Base-by-base conservation (phyloP, 2,113 vertebrate species). In the Chionomys nivalis region DNA sequence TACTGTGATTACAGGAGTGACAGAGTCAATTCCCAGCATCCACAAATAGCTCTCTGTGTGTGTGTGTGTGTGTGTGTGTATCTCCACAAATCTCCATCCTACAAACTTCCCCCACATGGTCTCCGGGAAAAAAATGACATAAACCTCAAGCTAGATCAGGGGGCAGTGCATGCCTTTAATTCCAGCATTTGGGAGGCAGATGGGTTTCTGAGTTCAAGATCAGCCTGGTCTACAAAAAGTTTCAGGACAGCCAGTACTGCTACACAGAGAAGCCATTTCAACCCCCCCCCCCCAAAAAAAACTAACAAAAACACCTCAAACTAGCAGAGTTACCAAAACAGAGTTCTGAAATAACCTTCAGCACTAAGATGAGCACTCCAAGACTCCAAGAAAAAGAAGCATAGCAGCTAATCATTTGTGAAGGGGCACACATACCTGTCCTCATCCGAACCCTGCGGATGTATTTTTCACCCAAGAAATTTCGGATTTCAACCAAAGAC, bases 401-500 rank as follows among this genome's bases (percentile, higher is more conserved):
- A 6, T 19, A 82, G 83, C 31, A n/a, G 65, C 14, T 75, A 72
- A 82, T 3, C 21, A 5, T 3, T 36, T 47, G 19, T 39, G 2
- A 94, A 42, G 7, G 11, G 3, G 61, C 5, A 33, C 44, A 68
- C 98, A 91, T 97, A 99, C 99, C 99, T 95, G 94, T 5, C 97
- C 99, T 99, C 99, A 99, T 99, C 11, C 99, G 98, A 96, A 99
- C 99, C 52, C 99, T 98, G 23, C 99, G 99, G 72, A 99, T 99
- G 97, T 99, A 99, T 96, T 99, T 99, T 98, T 99, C 99, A 76
- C 99, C 99, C 98, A 99, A 79, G 98, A 99, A 99, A 98, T 99
- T 99, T 7, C 99, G 99, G 98, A 99, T 99, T 98, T 99, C 99
- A 95, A 99, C 99, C n/a, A 99, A 98, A 0, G 98, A 97, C 36